These are phyloP conservation scores for Pungitius pungitius DNA, from an alignment of 2,113 vertebrate species.

Conservation along the genomic window DNA sequence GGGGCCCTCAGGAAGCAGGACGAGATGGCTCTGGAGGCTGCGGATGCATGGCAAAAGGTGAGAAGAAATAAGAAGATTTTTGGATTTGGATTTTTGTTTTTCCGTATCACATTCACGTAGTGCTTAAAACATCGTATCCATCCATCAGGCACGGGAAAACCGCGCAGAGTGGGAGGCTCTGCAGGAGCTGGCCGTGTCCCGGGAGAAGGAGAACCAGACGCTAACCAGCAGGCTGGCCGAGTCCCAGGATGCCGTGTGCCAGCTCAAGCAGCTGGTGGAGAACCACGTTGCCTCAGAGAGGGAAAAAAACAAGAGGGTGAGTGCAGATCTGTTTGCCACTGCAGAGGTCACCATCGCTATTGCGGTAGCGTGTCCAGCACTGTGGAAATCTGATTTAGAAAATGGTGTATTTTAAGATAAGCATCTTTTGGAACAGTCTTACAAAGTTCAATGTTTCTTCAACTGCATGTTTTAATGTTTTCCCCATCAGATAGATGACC, in stretches of 20 bases:
- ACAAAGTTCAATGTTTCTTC: background rate
- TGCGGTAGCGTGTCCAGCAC: background rate
- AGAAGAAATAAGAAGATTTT: conserved; percentile 6
- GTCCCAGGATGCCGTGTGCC: conserved; percentile 86
- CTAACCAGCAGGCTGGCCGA: conserved; percentile 84
- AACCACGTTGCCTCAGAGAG: conserved; percentile 88
- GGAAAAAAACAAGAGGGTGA: conserved; percentile 95
- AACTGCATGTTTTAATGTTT: background rate
- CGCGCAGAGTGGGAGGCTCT: conserved; percentile 69
- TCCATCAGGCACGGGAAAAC: conserved; percentile 66
- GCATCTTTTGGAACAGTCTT: background rate
- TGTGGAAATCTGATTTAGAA: background rate
- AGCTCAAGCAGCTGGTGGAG: conserved; percentile 88
- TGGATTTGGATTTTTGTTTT: too few species aligned
- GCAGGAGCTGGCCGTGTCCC: conserved; percentile 68
- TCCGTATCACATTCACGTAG: background rate
- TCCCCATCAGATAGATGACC: conserved; percentile 87
- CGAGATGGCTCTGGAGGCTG: conserved; percentile 84
- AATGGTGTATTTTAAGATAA: background rate
- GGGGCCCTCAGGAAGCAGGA: conserved; percentile 90
- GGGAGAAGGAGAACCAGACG: conserved; percentile 73
- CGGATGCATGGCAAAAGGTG: conserved; percentile 87
- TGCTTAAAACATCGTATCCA: background rate
- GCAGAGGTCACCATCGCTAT: background rate
- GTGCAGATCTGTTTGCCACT: background rate